Evolutionary conservation across 1,140 invertebrate species (phyloP), one percentile per base, ranked within the genome.

Genomic region (Cepaea nemoralis): DNA sequence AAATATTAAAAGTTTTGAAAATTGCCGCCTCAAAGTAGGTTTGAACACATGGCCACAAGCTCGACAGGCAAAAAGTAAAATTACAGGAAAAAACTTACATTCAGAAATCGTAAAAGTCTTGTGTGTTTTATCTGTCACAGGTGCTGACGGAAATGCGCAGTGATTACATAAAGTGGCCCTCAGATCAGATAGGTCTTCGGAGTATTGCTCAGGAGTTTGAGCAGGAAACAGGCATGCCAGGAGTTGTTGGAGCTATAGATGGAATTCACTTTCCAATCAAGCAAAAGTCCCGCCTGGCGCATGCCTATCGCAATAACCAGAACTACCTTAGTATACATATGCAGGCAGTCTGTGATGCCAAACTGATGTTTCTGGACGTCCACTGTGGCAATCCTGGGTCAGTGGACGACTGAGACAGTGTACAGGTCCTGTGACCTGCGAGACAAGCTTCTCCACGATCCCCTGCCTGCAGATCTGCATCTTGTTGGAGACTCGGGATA

Each of bases 261-360:
- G 92, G 84, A 87, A 91, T 85, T 88, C 89, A 92, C 83, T 86
- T 93, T 39, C 91, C 90, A 77, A 89, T 91, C n/a, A 85, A 87
- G 84, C 83, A 89, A 81, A 90, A 91, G 83, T 89, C 87, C 45
- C 84, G 90, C 35, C 78, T 89, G 85, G 87, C 88, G 37, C 91
- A 92, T 88, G 69, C 85, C 35, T 93, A 88, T 79, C 63, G 91
- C 55, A 92, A 92, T 82, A 84, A 91, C 78, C 92, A 92, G 82
- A 86, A 85, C 33, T 91, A 86, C 84, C 78, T 91, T 84, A 91
- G 91, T 14, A 83, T 91, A n/a, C 91, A 91, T 77, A 88, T 91
- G 12, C 90, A 91, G 84, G 85, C 86, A 12, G 83, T 91, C 35
- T 88, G 85, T 79, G 87, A 89, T 85, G 76, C 87, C 71, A 83